These are phyloP conservation scores for Bombus pyrosoma DNA, from an alignment of 1,140 invertebrate genomes.

Conservation along the genomic window DNA sequence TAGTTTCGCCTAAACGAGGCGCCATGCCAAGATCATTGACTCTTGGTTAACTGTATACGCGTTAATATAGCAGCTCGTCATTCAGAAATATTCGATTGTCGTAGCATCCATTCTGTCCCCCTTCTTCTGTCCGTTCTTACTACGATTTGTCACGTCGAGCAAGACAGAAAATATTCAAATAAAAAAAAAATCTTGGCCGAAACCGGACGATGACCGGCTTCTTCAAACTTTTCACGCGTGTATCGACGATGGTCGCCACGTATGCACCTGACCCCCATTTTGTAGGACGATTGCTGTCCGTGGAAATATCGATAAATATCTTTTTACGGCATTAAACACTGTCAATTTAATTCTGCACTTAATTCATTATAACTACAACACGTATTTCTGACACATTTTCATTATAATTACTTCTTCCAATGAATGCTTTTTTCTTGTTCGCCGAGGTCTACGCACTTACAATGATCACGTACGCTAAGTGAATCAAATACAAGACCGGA, in stretches of 20 bases:
- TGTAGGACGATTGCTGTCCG: constrained; percentile 35
- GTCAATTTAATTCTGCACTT: neutral
- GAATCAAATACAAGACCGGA: constrained; percentile 59
- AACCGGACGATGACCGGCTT: constrained; percentile 61
- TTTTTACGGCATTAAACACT: neutral
- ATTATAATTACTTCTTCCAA: neutral
- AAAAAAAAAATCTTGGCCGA: constrained; percentile 15
- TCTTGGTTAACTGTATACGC: constrained; percentile 68
- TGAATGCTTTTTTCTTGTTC: neutral
- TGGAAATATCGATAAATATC: constrained; percentile 23
- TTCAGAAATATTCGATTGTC: constrained; percentile 49
- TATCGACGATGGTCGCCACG: constrained; percentile 6
- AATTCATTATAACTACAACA: neutral
- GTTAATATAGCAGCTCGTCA: constrained; percentile 35
- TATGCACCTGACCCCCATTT: constrained; percentile 57
- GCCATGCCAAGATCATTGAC: constrained; percentile 71
- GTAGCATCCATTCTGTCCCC: neutral
- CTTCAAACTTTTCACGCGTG: constrained; percentile 57
- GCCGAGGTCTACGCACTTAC: neutral
- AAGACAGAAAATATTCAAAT: neutral
- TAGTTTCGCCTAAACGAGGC: constrained; percentile 70
- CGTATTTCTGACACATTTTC: too few relatives aligned
- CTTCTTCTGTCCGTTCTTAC: constrained; percentile 4
- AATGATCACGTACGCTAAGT: constrained; percentile 44
- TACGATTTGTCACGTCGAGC: neutral